These are phyloP conservation scores for Lasiurus borealis DNA, from an alignment of 2,113 vertebrate genomes.

Conservation along the genomic window DNA sequence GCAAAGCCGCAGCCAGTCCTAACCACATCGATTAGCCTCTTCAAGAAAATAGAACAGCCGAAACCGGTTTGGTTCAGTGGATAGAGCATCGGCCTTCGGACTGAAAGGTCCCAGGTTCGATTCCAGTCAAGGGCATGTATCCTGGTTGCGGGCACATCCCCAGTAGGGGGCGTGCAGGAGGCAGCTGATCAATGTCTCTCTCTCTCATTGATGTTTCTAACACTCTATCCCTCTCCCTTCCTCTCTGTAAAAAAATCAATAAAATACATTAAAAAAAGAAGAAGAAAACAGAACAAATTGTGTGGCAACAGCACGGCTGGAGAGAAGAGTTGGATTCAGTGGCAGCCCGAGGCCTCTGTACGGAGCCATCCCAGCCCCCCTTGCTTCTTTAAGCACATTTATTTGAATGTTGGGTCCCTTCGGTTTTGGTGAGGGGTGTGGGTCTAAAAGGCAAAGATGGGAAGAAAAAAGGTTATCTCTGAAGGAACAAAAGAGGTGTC, in stretches of 20 bases:
- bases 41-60: background rate
- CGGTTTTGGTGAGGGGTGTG: background rate
- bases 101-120: too few species aligned
- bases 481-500: background rate
- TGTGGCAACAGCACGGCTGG: background rate
- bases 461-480: background rate
- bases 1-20: background rate
- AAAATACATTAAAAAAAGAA: too few species aligned
- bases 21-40: background rate
- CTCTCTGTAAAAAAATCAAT: too few species aligned
- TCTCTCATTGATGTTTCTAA: too few species aligned
- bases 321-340: background rate
- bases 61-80: too few species aligned
- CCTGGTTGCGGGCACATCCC: too few species aligned
- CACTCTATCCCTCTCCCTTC: too few species aligned
- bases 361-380: rapidly evolving
- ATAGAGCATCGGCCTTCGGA: too few species aligned
- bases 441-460: background rate
- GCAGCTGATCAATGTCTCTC: too few species aligned
- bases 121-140: too few species aligned
- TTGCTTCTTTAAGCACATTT: background rate
- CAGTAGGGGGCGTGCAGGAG: too few species aligned
- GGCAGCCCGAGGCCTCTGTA: background rate
- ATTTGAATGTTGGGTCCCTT: background rate
- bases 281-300: rapidly evolving